Conservation (phyloP, 2,797 vertebrate genomes). For the Sardinella longiceps region DNA sequence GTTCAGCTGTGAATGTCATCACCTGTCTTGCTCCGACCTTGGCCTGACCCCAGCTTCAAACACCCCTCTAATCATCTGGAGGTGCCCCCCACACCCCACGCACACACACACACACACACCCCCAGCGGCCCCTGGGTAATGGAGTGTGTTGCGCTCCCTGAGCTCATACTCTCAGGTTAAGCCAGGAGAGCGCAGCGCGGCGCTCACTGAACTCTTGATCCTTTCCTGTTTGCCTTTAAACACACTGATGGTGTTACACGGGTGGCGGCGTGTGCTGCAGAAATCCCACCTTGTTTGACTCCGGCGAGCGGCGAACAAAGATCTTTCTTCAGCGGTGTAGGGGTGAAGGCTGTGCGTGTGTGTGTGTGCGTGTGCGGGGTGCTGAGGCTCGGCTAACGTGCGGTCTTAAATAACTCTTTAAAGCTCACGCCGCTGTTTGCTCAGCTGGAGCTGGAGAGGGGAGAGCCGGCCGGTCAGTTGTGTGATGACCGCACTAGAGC, state of each 20-base stretch:
- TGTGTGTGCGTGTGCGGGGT: too few relatives aligned
- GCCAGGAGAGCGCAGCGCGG: neutral
- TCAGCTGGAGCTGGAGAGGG: conserved; percentile 57
- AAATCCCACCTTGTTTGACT: neutral
- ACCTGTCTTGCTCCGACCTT: neutral
- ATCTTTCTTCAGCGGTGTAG: conserved; percentile 30
- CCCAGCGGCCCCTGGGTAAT: neutral
- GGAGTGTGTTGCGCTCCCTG: too few relatives aligned
- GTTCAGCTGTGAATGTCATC: neutral
- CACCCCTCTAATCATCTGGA: neutral
- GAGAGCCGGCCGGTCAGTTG: conserved; percentile 42
- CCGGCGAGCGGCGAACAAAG: neutral
- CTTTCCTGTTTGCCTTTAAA: neutral
- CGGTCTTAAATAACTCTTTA: conserved; percentile 58
- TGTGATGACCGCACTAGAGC: neutral
- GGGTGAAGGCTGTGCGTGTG: conserved; percentile 21
- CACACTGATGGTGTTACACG: neutral
- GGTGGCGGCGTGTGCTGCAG: neutral
- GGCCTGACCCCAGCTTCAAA: neutral
- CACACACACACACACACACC: too few relatives aligned
- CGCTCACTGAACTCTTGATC: neutral
- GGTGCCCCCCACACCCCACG: neutral
- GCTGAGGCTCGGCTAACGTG: conserved; percentile 32
- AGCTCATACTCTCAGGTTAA: neutral
- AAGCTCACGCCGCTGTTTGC: conserved; percentile 60